Evolutionary conservation across 2,797 vertebrate genomes (phyloP), one percentile per base, ranked within the genome.

Genomic region (Xenops minutus): DNA sequence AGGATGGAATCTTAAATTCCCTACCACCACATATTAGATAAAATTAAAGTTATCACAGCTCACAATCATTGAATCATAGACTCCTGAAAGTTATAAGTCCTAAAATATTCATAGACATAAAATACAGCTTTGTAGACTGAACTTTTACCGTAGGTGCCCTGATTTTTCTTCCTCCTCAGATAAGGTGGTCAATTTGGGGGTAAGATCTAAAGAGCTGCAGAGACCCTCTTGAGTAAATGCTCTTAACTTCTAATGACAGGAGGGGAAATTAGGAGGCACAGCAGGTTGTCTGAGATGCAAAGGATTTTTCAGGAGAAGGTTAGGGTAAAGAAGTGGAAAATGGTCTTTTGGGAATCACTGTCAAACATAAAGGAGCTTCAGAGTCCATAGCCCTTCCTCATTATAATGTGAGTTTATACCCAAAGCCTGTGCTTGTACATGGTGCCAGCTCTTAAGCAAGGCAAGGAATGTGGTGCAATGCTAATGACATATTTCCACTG

Each of bases 401-500:
- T 46, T 68, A 32, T 10, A 16, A 39, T 13, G 8, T 29, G 51
- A 46, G 67, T 85, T 89, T 92, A 24, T 79, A 36, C 41, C 41
- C 55, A 67, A 78, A 93, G 19, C 48, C 73, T 43, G 48, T 54
- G 12, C 32, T 77, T 54, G 36, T 59, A 4, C 14, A 3, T 2
- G n/a, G 9, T 92, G 56, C 73, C 51, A 89, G 61, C 64, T 51
- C 77, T 87, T 43, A 32, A 69, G 37, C 18, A n/a, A 9, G 61
- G 39, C 39, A 85, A 76, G 67, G 55, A 73, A 79, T 0, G 1
- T 43, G 52, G 29, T 56, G 49, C 22, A 88, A 84, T 85, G 85
- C 80, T 94, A 87, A 79, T 41, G n/a, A 22, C 34, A 24, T 91
- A 83, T 93, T 95, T 92, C 67, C 87, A 58, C 77, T 74, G 67